Evolutionary conservation across 92 coral and sea anemone genomes (phyloP).

Genomic region (Muricea muricata): DNA sequence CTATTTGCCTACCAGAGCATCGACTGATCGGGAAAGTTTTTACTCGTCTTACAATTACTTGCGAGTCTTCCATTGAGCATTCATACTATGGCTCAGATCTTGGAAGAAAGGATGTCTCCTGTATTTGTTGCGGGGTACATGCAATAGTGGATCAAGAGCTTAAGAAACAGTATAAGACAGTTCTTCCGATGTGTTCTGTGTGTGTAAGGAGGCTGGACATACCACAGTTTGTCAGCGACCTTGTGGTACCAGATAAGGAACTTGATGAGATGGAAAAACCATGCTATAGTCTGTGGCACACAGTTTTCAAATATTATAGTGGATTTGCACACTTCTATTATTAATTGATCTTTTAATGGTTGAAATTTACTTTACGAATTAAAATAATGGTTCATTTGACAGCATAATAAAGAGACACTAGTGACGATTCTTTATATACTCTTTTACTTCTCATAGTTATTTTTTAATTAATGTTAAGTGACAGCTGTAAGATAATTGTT

Average conservation of each 20-base stretch:
- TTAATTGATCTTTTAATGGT: no score
- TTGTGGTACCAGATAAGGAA: slow-evolving; percentile 23
- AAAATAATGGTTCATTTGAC: no score
- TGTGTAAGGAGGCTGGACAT: slow-evolving; percentile 28
- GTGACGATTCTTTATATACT: no score
- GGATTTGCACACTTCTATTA: no score
- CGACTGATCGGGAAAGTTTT: slow-evolving; percentile 30
- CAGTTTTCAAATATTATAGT: no score
- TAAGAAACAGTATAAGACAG: slow-evolving; percentile 56
- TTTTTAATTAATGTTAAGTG: no score
- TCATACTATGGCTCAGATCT: slow-evolving; percentile 51
- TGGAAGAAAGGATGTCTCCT: slow-evolving; percentile 45
- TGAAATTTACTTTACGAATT: no score
- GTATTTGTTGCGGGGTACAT: slow-evolving; percentile 46
- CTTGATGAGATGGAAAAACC: no score
- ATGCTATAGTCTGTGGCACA: no score
- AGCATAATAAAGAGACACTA: no score
- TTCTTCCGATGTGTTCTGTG: slow-evolving; percentile 54
- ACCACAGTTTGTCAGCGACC: slow-evolving; percentile 41
- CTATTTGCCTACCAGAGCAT: slow-evolving; percentile 43
- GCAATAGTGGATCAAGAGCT: slow-evolving; percentile 35
- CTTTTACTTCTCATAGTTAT: no score
- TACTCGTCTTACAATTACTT: slow-evolving; percentile 18
- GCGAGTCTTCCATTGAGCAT: slow-evolving; percentile 39
- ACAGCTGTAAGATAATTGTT: no score